Conservation (phyloP, 2,113 vertebrate genomes). For the Megaleporinus macrocephalus region DNA sequence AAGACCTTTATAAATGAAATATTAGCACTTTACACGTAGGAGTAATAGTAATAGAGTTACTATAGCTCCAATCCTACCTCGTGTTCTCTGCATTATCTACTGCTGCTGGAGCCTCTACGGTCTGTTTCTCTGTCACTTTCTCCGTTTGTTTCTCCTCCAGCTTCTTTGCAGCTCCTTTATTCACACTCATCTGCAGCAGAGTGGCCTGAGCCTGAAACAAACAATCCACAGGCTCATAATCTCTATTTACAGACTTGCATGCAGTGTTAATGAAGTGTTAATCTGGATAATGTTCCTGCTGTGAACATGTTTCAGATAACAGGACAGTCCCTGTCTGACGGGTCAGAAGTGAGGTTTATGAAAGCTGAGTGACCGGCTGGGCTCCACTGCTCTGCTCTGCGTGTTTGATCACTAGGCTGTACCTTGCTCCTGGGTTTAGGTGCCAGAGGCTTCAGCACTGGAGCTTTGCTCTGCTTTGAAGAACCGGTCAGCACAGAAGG, state of each 20-base stretch:
- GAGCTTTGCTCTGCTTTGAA: constrained; percentile 74
- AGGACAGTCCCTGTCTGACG: background rate
- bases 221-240: background rate
- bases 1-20: too few species aligned
- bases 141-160: constrained; percentile 65
- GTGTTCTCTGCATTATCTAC: constrained; percentile 77
- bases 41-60: too few species aligned
- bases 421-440: constrained; percentile 90
- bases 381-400: background rate
- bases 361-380: background rate
- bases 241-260: too few species aligned
- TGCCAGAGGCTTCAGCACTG: constrained; percentile 88
- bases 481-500: constrained; percentile 56
- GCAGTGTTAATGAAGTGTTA: too few species aligned
- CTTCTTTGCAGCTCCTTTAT: constrained; percentile 70
- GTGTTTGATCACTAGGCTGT: constrained; percentile 33
- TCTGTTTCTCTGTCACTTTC: background rate
- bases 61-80: constrained; percentile 73
- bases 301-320: too few species aligned
- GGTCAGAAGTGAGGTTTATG: background rate
- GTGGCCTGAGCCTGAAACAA: constrained; percentile 78
- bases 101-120: constrained; percentile 49
- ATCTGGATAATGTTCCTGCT: too few species aligned
- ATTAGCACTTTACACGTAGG: too few species aligned
- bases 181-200: constrained; percentile 82